Evolutionary conservation across 37 sponge, comb jelly and placozoan genomes (phyloP), one percentile per base, ranked within the genome.

Genomic region (Oscarella lobularis): DNA sequence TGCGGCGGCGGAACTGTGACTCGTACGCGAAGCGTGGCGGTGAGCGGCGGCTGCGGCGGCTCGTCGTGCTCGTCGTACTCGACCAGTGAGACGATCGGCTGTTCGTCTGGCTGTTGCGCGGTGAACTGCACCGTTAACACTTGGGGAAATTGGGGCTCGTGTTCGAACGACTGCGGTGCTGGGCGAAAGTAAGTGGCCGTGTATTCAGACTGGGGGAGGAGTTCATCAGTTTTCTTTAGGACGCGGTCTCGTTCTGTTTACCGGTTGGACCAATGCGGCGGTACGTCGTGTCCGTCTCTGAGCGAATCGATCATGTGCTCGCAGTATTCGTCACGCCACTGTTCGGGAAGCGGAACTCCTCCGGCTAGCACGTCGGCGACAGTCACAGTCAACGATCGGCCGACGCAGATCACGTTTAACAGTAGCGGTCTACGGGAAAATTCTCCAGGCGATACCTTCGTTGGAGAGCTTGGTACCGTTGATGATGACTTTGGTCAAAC

Each of bases 381-480:
- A n/a, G n/a, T n/a, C n/a, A n/a, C n/a, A n/a, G 31, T 29, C 4
- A 68, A 68, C 31, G 71, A 68, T 68, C 71, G 4, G 31, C 71
- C 71, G 4, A 68, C 71, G 5, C 4, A 68, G 6, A 35, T 68
- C 4, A 35, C 4, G 6, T 35, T 68, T 5, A 68, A 68, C 71
- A 68, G 71, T 35, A 68, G 29, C 71, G 71, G 71, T 68, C 35
- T 68, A 4, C 35, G 4, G 6, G 71, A 68, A 35, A 14, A 68
- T 35, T 68, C 71, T 29, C 71, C 71, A 5, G 4, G 6, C 71
- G 71, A 35, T 68, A 68, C 71, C 4, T 32, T 29, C 71, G 31
- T 68, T 35, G 71, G 71, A 5, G 33, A 4, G 6, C 31, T 68
- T 32, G 29, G 4, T 4, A 68, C 71, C 4, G 33, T 29, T 5